Evolutionary conservation across 2,797 vertebrate genomes (phyloP), one percentile per base, ranked within the genome.

Genomic region (Phoxinus dragarum): DNA sequence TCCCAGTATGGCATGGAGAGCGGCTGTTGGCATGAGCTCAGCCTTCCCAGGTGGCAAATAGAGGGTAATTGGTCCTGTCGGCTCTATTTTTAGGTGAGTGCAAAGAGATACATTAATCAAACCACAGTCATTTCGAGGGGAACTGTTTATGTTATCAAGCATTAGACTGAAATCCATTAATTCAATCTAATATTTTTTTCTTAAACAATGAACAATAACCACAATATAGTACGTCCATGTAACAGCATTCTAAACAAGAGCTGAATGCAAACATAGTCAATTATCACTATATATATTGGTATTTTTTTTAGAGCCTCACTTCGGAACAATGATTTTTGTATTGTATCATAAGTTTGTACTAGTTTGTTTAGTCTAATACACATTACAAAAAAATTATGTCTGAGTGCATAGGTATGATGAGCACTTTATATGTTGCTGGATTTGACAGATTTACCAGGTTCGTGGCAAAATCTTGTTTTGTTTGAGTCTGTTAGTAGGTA

Each of bases 101-200:
- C 19, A 87, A 84, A 84, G 82, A 69, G 76, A 87, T 68, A 76
- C 82, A 84, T 87, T 87, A 84, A 87, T 87, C 82, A 81, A 36
- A 83, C 73, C 49, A 17, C 34, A 56, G 71, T 80, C 64, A 71
- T 84, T 84, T 79, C 38, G 11, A 79, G 66, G 59, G 38, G 14
- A 61, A 47, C 66, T 61, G 75, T 84, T 79, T 84, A 59, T 72
- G 67, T 81, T 79, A 59, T 79, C 54, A 84, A 61, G 21, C 27
- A 47, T 79, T 79, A 71, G 31, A 36, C 19, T 23, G 52, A 27
- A 84, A 59, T 84, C 74, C 64, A 77, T 84, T 78, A 78, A 49
- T 69, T 77, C 4, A n/a, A 44, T 79, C 42, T 19, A 61, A 54
- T 78, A 16, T 16, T 38, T 66, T 49, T 71, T 76, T 75, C 16